Conservation (phyloP, 92 coral and sea anemone species). For the Bergia sp. region DNA sequence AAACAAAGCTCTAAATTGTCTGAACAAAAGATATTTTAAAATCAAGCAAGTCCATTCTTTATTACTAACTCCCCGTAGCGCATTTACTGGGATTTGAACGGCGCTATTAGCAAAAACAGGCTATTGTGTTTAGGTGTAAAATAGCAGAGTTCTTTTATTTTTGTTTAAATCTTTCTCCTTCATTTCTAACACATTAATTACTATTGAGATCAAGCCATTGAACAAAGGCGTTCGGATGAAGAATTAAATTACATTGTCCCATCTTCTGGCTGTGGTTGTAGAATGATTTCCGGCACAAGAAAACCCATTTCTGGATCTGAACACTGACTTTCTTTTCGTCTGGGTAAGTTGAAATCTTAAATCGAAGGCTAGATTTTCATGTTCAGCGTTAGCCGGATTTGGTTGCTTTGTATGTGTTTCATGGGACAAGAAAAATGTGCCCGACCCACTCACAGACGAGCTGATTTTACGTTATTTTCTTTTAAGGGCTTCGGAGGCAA, state of each 20-base stretch:
- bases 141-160: constrained; percentile 74
- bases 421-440: no score
- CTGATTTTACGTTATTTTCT: neutral
- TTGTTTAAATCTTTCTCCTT: constrained; percentile 50
- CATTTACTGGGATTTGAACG: constrained; percentile 29
- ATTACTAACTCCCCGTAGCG: constrained; percentile 33
- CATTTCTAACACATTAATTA: constrained; percentile 34
- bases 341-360: neutral
- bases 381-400: neutral
- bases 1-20: constrained; percentile 46
- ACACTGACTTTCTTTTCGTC: neutral
- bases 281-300: neutral
- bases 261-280: constrained; percentile 20
- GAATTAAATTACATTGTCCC: constrained; percentile 29
- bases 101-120: constrained; percentile 77
- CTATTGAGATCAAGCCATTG: constrained; percentile 21
- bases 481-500: neutral
- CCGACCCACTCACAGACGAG: neutral
- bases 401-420: neutral
- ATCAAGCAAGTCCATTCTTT: constrained; percentile 36
- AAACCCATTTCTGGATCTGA: constrained; percentile 2
- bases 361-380: neutral
- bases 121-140: constrained; percentile 80
- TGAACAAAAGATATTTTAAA: constrained; percentile 45
- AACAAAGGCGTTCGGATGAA: constrained; percentile 34